phyloP scores from a whole-genome alignment of 2,113 vertebrate species.

The Dascyllus trimaculatus region DNA sequence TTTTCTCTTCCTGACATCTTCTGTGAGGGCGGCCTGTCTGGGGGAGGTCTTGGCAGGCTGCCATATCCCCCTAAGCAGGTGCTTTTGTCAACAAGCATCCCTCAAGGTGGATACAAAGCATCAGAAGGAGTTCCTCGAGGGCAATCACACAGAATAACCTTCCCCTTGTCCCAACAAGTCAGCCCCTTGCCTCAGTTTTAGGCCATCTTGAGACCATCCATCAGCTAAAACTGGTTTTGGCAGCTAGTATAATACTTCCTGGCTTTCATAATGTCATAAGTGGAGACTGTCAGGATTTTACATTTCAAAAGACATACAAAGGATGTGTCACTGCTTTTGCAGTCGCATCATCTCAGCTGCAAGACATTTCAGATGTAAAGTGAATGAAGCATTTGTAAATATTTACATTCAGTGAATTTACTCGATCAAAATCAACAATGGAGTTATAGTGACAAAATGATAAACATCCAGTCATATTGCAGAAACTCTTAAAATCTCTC shows the following conservation, averaged over 20 bases:
- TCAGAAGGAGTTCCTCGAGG: slow-evolving; percentile 30
- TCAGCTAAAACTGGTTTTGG: background rate
- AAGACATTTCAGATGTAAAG: too few species aligned
- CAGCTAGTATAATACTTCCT: too few species aligned
- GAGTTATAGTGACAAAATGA: too few species aligned
- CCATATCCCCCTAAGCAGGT: slow-evolving; percentile 34
- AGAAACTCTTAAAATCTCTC: too few species aligned
- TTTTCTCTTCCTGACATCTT: slow-evolving; percentile 3
- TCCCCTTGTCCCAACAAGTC: slow-evolving; percentile 17
- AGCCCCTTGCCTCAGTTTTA: slow-evolving; percentile 7
- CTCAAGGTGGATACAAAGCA: slow-evolving; percentile 41
- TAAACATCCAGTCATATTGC: too few species aligned
- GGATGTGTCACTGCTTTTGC: too few species aligned
- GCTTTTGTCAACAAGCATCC: slow-evolving; percentile 57
- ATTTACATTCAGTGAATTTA: too few species aligned
- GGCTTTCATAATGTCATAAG: too few species aligned
- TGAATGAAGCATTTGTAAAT: too few species aligned
- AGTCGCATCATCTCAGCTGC: too few species aligned
- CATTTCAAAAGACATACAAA: background rate
- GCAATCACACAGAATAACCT: slow-evolving; percentile 31
- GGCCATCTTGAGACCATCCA: slow-evolving; percentile 8
- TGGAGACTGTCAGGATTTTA: background rate
- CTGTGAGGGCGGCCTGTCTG: slow-evolving; percentile 4
- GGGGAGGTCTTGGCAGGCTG: slow-evolving; percentile 22
- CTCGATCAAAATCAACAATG: too few species aligned